Evolutionary conservation across 2,888 invertebrate genomes (phyloP), one percentile per base, ranked within the genome.

Genomic region (Drosophila mimica): DNA sequence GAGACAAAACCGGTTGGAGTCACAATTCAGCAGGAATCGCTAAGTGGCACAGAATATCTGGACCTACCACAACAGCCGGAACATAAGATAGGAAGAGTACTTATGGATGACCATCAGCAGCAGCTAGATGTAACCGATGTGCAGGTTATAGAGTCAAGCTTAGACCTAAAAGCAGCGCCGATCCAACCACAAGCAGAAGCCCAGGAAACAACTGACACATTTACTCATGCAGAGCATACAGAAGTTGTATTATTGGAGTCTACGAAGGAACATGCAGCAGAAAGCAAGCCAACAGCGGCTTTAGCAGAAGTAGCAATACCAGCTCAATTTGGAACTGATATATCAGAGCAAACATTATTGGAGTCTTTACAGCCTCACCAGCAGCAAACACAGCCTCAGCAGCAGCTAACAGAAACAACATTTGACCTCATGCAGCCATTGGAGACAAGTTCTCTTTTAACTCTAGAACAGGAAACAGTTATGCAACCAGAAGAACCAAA

Each of bases 1-100:
- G 93, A 94, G 62, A 87, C 79, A 92, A 84, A 94, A 91, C 54
- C 79, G 4, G 74, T 86, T 20, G 85, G 83, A 49, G 64, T 91
- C 11, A 82, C 70, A 3, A 76, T 63, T 38, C 75, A 85, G 17
- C 79, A 82, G 4, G 76, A 79, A 25, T 33, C 84, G 4, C 70
- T 92, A n/a, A 91, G 91, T 36, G 82, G 76, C 15, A 73, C 74
- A 5, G 69, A 72, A 17, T 56, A 69, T 3, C 36, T 91, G 0
- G 56, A 76, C 9, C 9, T 38, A 1, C 34, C 5, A 11, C 57
- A 70, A n/a, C 49, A 73, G n/a, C 86, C 89, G 4, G 71, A 79
- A 33, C 51, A 53, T 3, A 70, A 74, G 57, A 62, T 64, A 13
- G 59, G 67, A 4, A 82, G 48, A 30, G 51, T 71, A 0, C 3